These are phyloP conservation scores for Pan troglodytes DNA, from an alignment of 2,113 vertebrate species.

Conservation along the genomic window NHGRI_mPanTro3-v2.1_pri NC_072416.2:40392501-40393000, in stretches of 20 bases:
- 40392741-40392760: slow-evolving; percentile 11
- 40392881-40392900: slow-evolving; percentile 36
- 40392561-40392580: neutral
- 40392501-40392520: neutral
- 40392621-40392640: neutral
- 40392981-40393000: neutral
- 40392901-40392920: slow-evolving; percentile 57
- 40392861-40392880: slow-evolving; percentile 45
- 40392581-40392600: neutral
- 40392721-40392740: neutral
- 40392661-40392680: neutral
- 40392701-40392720: neutral
- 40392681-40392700: neutral
- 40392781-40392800: slow-evolving; percentile 48
- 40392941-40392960: slow-evolving; percentile 27
- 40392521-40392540: neutral
- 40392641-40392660: slow-evolving; percentile 28
- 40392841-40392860: slow-evolving; percentile 47
- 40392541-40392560: neutral
- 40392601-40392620: neutral
- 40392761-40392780: slow-evolving; percentile 23
- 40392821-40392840: slow-evolving; percentile 36
- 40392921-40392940: neutral
- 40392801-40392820: slow-evolving; percentile 20
- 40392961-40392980: slow-evolving; percentile 57